A percentile compares a stretch with the other conserved stretches of the same genome.
phyloP scores from a whole-genome alignment of 2,797 vertebrate species.

The Gadopsis bispinosus region DNA sequence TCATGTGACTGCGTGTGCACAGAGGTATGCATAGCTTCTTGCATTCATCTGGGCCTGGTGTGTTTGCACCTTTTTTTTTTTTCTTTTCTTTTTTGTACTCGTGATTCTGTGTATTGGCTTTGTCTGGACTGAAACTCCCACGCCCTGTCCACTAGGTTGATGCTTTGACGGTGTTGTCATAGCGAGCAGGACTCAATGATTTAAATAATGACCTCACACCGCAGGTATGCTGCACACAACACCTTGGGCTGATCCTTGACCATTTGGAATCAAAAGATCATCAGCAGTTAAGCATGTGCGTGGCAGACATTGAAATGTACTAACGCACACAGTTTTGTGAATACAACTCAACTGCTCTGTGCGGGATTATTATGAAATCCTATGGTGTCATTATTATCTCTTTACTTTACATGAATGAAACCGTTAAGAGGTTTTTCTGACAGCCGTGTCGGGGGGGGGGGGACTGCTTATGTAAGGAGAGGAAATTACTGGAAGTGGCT shows the following conservation, averaged over 20 bases:
- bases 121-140: conserved; percentile 61
- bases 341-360: not conserved
- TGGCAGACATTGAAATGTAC: not conserved
- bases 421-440: not conserved
- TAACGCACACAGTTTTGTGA: not conserved
- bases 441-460: not conserved
- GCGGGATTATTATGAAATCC: conserved; percentile 1
- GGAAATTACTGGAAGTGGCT: conserved; percentile 47
- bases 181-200: conserved; percentile 15
- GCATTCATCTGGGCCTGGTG: not conserved
- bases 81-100: not conserved
- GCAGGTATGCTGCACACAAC: conserved; percentile 27
- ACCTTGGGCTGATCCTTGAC: conserved; percentile 7
- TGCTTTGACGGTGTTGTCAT: conserved; percentile 53
- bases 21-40: not conserved
- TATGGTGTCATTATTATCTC: conserved; percentile 4
- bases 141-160: conserved; percentile 48
- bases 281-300: not conserved
- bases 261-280: conserved; percentile 4
- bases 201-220: conserved; percentile 45
- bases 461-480: conserved; percentile 50
- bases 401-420: conserved; percentile 9
- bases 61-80: conserved; percentile 3
- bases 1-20: not conserved
- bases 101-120: conserved; percentile 5